phyloP scores from a whole-genome alignment of 2,888 invertebrate species.

The Ctena decussata region DNA sequence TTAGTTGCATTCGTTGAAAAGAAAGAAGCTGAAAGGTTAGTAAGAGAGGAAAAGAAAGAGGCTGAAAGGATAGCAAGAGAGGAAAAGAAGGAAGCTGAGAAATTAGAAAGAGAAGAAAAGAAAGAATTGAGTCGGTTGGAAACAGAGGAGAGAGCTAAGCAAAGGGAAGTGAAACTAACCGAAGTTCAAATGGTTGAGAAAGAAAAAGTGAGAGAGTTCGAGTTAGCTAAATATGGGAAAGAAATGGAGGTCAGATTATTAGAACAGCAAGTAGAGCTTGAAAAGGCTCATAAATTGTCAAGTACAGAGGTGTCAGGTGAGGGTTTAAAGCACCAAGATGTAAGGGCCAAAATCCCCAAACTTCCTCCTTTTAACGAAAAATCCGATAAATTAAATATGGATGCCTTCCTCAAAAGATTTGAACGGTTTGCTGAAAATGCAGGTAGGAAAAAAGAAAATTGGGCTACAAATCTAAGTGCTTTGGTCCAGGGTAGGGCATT shows the following conservation, averaged over 20 bases:
- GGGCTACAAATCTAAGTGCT: conserved; percentile 23
- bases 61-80: neutral
- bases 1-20: neutral
- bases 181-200: neutral
- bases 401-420: conserved; percentile 18
- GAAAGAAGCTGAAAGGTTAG: neutral
- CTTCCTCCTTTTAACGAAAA: conserved; percentile 24
- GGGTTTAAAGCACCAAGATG: neutral
- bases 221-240: neutral
- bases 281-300: neutral
- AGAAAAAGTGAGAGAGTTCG: neutral
- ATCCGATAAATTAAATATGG: conserved; percentile 6
- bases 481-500: conserved; percentile 32
- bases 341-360: conserved; percentile 10
- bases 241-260: neutral
- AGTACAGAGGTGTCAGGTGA: neutral
- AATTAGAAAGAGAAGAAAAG: neutral
- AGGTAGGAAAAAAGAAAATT: neutral
- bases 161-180: neutral
- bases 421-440: conserved; percentile 16
- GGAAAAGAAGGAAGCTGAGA: neutral
- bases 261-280: neutral
- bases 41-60: neutral
- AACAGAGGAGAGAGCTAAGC: neutral
- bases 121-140: too few relatives aligned